Base-by-base conservation (phyloP, 2,797 vertebrate genomes). In the Micrastur ruficollis region DNA sequence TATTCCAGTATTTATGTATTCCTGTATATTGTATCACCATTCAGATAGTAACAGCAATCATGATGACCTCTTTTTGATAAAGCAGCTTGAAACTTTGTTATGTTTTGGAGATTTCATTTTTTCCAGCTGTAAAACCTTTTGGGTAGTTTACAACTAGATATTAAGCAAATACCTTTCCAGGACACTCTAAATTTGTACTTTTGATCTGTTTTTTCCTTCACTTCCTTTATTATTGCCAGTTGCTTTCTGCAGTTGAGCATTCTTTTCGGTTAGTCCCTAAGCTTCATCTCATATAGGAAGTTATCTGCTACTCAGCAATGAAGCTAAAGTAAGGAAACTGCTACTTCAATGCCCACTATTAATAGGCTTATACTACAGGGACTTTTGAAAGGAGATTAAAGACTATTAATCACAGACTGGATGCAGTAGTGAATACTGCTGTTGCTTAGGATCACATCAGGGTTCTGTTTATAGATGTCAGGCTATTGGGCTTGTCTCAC, bases 371-470 rank as follows among this genome's bases (percentile, higher is more conserved):
- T 92, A n/a, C 87, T 71, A 32, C 74, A 49, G 92, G 72, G 93
- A 92, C 78, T 62, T 92, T 17, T 65, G 65, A 93, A 90, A 94
- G 84, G 76, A 90, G 81, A 94, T 92, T 95, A 93, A 94, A 58
- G 71, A 46, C 74, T 93, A n/a, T 93, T 97, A 95, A 94, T 91
- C 94, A 94, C 82, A 81, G 74, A 27, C 38, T 63, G 79, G 93
- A 61, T 6, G 2, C 47, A 40, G 0, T 20, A 32, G 21, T 86
- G 83, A 81, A 50, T 63, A n/a, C 29, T 74, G 32, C 19, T 70
- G 21, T 70, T 88, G 47, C 63, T 85, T 81, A 65, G 46, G 38
- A 63, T 82, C 61, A 44, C 38, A 29, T 72, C 40, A 62, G 34
- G 74, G 42, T 79, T 83, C 36, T 68, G 62, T 58, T 93, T 62